These are phyloP conservation scores for Thaumatotibia leucotreta DNA, from an alignment of 1,140 invertebrate genomes.

Conservation along the genomic window DNA sequence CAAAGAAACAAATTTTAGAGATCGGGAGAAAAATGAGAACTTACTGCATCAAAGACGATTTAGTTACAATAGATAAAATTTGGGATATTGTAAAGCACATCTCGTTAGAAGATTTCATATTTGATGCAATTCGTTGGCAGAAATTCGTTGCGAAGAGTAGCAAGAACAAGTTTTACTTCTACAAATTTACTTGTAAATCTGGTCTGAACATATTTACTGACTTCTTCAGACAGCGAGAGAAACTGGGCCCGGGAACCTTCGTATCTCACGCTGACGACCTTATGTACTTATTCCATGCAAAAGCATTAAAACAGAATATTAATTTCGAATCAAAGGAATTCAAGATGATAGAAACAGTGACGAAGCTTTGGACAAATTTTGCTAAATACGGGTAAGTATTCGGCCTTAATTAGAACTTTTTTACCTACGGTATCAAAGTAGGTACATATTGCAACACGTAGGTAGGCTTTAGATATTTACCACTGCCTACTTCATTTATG, in stretches of 20 bases:
- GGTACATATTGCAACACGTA: too few relatives aligned
- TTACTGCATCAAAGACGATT: background rate
- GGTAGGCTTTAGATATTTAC: too few relatives aligned
- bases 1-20: background rate
- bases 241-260: conserved; percentile 16
- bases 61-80: background rate
- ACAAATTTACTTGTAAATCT: conserved; percentile 32
- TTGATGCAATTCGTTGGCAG: background rate
- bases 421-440: too few relatives aligned
- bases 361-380: conserved; percentile 42
- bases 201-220: conserved; percentile 23
- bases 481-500: too few relatives aligned
- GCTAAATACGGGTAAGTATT: conserved; percentile 39
- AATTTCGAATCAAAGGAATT: conserved; percentile 19
- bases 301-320: conserved; percentile 16
- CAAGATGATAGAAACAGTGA: conserved; percentile 27
- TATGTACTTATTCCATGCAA: conserved; percentile 33
- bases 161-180: conserved; percentile 24
- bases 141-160: background rate
- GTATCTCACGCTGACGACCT: conserved; percentile 35
- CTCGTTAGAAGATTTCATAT: background rate
- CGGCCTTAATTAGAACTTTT: too few relatives aligned
- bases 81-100: background rate
- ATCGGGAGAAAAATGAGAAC: conserved; percentile 1
- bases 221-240: conserved; percentile 12